Base-by-base conservation (phyloP, 2,113 vertebrate species). In the Oxyruncus cristatus region DNA sequence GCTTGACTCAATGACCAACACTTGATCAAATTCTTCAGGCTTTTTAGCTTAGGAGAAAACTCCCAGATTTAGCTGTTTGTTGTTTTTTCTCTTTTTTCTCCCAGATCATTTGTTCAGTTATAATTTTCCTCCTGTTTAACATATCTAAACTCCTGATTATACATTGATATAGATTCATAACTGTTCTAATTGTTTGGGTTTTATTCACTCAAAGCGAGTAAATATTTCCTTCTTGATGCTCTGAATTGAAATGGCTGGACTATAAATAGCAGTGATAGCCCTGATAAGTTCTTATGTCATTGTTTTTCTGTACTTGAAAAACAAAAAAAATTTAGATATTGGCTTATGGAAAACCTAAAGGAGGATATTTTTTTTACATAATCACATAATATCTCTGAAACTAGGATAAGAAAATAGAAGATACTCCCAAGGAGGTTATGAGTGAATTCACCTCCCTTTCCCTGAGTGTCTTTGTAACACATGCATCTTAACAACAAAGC, bases 341-440 rank as follows among this genome's bases (percentile, higher is more conserved):
- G 35, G 5, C 11, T 84, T 68, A 56, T 19, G 3, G 18, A 58
- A 89, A 84, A 95, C 37, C 49, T 86, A 80, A 93, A 94, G 24
- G 19, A 82, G 49, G 66, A 66, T 56, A 84, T 71, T 96, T 85
- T 85, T 86, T 62, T 89, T 46, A 47, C n/a, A n/a, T 96, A 94
- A 94, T 95, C 52, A 68, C 55, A 84, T 94, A 26, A 85, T 91
- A 26, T 47, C 47, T 94, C 82, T 92, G 75, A 96, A 97, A 96
- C 95, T 73, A 88, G 35, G 91, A 88, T 91, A 93, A 96, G n/a
- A 56, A 89, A 87, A 85, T 89, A 86, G 50, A 58, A 53, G 28
- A 78, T 96, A 55, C 30, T 92, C 96, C 66, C 61, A 80, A 86
- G 59, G 23, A 58, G 39, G 8, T 28, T 32, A 92, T 68, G 75